Conservation (phyloP, 2,113 vertebrate species). For the Pygoscelis adeliae region DNA sequence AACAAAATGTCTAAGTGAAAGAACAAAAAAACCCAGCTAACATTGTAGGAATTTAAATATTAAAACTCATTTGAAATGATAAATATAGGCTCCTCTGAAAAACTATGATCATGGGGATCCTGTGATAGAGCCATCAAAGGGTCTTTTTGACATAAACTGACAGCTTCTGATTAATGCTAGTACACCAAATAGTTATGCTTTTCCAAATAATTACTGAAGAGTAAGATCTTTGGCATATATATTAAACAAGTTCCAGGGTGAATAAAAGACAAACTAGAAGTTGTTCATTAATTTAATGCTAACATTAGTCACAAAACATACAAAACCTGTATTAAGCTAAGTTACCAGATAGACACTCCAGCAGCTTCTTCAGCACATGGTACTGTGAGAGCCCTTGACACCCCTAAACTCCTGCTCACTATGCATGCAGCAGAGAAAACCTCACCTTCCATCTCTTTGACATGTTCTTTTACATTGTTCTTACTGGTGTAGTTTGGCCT, state of each 20-base stretch:
- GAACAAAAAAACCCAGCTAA: not conserved
- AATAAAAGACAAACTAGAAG: not conserved
- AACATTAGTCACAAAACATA: not conserved
- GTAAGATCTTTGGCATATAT: not conserved
- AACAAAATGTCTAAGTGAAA: not conserved
- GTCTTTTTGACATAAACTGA: not conserved
- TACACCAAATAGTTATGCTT: not conserved
- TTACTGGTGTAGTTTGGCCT: not conserved
- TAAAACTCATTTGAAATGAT: not conserved
- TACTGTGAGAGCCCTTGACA: not conserved
- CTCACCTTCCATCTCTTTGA: not conserved
- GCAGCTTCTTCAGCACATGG: not conserved
- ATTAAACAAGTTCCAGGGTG: not conserved
- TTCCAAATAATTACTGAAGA: not conserved
- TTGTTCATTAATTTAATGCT: not conserved
- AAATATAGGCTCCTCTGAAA: not conserved
- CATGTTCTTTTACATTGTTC: rapidly evolving
- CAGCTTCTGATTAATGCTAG: not conserved
- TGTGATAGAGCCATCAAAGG: not conserved
- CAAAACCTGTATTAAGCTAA: not conserved
- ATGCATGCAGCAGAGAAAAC: not conserved
- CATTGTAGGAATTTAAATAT: not conserved
- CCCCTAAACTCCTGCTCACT: not conserved
- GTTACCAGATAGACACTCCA: not conserved
- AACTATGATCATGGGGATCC: not conserved